These are phyloP conservation scores for Brachirus orientalis DNA, from an alignment of 2,113 vertebrate genomes.

Conservation along the genomic window DNA sequence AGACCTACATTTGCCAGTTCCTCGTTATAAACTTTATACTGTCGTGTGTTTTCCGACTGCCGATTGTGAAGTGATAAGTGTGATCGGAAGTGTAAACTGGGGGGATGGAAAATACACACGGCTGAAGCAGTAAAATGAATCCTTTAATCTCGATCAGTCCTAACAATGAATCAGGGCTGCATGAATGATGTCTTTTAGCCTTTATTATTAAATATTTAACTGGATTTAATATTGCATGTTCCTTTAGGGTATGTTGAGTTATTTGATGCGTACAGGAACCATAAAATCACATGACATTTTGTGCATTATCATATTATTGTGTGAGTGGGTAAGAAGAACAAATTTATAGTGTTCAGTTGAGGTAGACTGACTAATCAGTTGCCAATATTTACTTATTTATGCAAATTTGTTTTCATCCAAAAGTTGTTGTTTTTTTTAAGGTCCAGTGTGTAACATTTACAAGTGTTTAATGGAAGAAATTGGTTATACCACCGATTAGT, in stretches of 20 bases:
- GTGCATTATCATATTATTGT: conserved; percentile 9
- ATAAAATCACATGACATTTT: conserved; percentile 12
- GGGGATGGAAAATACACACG: background rate
- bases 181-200: conserved; percentile 28
- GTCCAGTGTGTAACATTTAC: no score
- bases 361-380: no score
- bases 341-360: no score
- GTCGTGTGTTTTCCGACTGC: conserved; percentile 38
- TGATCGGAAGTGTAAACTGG: conserved; percentile 19
- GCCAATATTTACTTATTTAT: no score
- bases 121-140: conserved; percentile 5
- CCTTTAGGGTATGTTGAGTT: conserved; percentile 24
- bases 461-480: no score
- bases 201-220: conserved; percentile 58
- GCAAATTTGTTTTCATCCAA: no score
- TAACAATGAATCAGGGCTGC: conserved; percentile 28
- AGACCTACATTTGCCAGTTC: conserved; percentile 48
- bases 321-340: background rate
- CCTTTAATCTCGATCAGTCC: background rate
- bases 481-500: no score
- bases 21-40: conserved; percentile 55
- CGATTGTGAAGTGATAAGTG: conserved; percentile 32
- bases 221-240: conserved; percentile 52
- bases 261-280: conserved; percentile 6
- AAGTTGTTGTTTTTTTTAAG: no score